Evolutionary conservation across 2,113 vertebrate species (phyloP), one percentile per base, ranked within the genome.

Genomic region (Lagenorhynchus albirostris): DNA sequence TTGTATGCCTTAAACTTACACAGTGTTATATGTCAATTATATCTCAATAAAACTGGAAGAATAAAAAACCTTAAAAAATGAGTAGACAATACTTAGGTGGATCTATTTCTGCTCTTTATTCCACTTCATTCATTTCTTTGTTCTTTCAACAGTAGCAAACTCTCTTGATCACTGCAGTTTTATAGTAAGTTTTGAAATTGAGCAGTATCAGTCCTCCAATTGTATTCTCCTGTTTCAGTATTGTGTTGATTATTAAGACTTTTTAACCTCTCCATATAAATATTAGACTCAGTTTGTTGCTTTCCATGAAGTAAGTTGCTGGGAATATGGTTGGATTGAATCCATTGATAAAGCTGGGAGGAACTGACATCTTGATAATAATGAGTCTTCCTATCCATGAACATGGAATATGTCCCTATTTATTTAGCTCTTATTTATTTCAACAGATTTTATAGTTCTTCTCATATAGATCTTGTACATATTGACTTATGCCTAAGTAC

Each of bases 331-430:
- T 53, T 67, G 62, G 33, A 38, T 26, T 86, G 47, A 70, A 38
- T 70, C 33, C 25, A 38, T 50, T 41, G 41, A 9, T 68, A 86
- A 86, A 38, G 15, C 18, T 36, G 47, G 23, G 33, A 55, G 65
- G 23, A 55, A 70, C 25, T 17, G 15, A 87, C 15, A 86, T 50
- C 50, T 36, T 58, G 14, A 41, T 38, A 60, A 21, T 71, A 38
- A 11, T 5, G 6, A 0, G 0, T 58, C 21, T 29, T 71, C 10
- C 17, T 71, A 41, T 58, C 18, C 17, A 58, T 1, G 2, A 58
- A 31, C 67, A 58, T 31, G 1, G 68, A 87, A 14, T 87, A 71
- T 58, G 25, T 31, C 67, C 71, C 11, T 47, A 36, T 86, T 68
- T 38, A 70, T 36, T 86, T 58, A 87, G 26, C 6, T 87, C 10